phyloP scores from a whole-genome alignment of 2,888 invertebrate genomes.

The Harpalus rufipes region DNA sequence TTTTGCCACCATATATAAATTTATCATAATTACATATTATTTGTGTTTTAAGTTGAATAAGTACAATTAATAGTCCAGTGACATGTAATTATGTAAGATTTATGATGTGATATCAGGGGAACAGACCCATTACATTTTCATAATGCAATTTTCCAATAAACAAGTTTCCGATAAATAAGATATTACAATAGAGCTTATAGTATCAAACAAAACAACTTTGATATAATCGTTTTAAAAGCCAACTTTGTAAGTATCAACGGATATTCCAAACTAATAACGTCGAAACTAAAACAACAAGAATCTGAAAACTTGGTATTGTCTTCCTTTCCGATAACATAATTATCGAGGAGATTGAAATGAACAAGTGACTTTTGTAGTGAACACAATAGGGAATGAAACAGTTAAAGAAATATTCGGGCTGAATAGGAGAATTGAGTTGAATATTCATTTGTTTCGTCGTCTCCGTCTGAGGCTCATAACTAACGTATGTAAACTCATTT shows the following conservation, averaged over 20 bases:
- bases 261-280: conserved; percentile 32
- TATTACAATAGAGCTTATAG: conserved; percentile 21
- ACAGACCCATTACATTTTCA: conserved; percentile 14
- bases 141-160: conserved; percentile 37
- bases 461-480: conserved; percentile 12
- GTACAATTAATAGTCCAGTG: neutral
- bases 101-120: neutral
- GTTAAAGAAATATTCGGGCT: neutral
- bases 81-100: neutral
- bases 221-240: conserved; percentile 46
- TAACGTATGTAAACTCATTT: conserved; percentile 61
- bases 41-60: neutral
- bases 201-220: conserved; percentile 32
- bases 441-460: conserved; percentile 21
- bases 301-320: neutral
- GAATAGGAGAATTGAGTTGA: conserved; percentile 19
- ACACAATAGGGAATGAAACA: neutral
- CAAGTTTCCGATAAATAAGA: conserved; percentile 41
- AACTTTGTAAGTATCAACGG: conserved; percentile 35
- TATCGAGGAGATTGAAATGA: neutral
- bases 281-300: conserved; percentile 8
- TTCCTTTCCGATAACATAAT: neutral
- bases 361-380: neutral
- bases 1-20: neutral
- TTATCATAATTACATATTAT: neutral